Evolutionary conservation across 37 sponge, comb jelly and placozoan species (phyloP).

Genomic region (Hormiphora californensis): DNA sequence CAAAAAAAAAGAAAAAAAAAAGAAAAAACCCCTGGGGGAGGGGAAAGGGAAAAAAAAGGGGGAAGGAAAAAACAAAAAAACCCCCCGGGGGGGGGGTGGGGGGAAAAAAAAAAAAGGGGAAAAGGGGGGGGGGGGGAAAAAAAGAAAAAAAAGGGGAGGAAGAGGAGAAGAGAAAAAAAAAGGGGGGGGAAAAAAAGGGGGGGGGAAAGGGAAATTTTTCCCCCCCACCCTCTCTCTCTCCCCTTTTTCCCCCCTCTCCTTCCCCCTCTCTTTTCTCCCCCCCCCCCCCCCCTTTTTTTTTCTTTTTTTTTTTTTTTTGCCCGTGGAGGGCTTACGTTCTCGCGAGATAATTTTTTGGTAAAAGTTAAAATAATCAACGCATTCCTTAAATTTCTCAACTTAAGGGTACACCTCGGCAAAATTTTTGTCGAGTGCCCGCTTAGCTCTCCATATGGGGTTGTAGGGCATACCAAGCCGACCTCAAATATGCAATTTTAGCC

Average conservation of each 20-base stretch:
- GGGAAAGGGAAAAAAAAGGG: neutral
- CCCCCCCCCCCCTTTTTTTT: neutral
- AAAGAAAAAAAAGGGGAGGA: neutral
- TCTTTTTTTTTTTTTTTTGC: neutral
- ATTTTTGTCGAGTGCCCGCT: no score
- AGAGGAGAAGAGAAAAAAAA: conserved; percentile 49
- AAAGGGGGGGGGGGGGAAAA: conserved; percentile 1
- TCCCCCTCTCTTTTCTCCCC: neutral
- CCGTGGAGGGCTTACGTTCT: neutral
- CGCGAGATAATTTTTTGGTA: neutral
- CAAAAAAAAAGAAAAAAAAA: no score
- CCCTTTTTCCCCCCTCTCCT: conserved; percentile 10
- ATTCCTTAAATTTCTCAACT: no score
- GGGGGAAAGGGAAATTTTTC: neutral
- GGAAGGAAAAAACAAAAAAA: neutral
- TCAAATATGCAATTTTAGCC: no score
- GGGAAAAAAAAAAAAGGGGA: conserved; percentile 31
- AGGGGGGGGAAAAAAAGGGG: neutral
- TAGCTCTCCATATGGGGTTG: no score
- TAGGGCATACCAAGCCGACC: no score
- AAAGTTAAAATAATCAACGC: no score
- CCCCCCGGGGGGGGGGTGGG: neutral
- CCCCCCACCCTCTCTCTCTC: neutral
- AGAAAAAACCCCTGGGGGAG: neutral
- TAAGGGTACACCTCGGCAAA: no score